A percentile compares a stretch with the other conserved stretches of the same genome.
Conservation (phyloP, 2,113 vertebrate species). For the Dendrocopos noguchii region DNA sequence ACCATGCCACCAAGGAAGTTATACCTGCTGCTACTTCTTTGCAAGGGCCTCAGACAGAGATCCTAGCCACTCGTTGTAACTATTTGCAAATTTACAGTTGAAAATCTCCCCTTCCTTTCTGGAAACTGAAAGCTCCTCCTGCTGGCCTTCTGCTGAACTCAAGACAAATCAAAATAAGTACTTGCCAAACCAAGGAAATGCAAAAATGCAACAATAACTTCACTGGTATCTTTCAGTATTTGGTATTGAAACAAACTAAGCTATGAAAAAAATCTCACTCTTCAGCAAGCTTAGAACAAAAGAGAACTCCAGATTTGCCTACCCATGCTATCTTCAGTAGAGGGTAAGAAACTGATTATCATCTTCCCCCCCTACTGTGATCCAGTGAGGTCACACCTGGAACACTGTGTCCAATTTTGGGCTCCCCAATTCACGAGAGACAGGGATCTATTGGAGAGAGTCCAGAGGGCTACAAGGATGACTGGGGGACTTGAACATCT, state of each 20-base stretch:
- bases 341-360: too few species aligned
- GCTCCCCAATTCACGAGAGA: too few species aligned
- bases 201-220: not conserved
- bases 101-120: not conserved
- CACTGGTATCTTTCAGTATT: not conserved
- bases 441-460: too few species aligned
- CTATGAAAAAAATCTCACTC: not conserved
- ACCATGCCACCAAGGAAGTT: fast-evolving
- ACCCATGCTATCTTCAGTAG: too few species aligned
- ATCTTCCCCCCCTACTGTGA: too few species aligned
- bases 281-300: not conserved
- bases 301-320: not conserved
- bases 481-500: too few species aligned
- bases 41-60: not conserved
- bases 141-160: not conserved
- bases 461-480: too few species aligned
- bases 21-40: not conserved
- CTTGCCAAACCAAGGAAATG: not conserved
- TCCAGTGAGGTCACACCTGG: too few species aligned
- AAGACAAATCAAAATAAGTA: not conserved
- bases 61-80: not conserved
- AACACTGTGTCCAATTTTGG: too few species aligned
- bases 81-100: not conserved
- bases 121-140: conserved; percentile 46
- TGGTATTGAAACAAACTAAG: not conserved